These are phyloP conservation scores for Chrysomallon squamiferum DNA, from an alignment of 1,140 invertebrate species.

Conservation along the genomic window DNA sequence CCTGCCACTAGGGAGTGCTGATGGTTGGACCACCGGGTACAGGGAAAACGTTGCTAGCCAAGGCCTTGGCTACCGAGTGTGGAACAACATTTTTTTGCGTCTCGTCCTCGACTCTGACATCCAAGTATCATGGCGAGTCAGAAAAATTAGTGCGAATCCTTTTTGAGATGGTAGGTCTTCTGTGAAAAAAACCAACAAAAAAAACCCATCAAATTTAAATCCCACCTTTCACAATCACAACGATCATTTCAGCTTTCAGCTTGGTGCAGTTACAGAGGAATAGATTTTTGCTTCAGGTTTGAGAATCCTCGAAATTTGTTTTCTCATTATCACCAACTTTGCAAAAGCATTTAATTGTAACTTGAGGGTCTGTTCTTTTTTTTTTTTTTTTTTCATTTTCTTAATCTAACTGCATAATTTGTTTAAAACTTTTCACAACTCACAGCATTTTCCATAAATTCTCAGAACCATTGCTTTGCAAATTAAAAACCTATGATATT, in stretches of 20 bases:
- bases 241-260: too few relatives aligned
- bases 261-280: too few relatives aligned
- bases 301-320: too few relatives aligned
- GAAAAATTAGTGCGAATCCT: slow-evolving; percentile 97
- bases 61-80: slow-evolving; percentile 99
- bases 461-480: not conserved
- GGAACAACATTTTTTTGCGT: slow-evolving; percentile 99
- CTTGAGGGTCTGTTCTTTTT: too few relatives aligned
- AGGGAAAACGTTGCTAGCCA: slow-evolving; percentile 99
- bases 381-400: too few relatives aligned
- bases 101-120: slow-evolving; percentile 94
- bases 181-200: not conserved
- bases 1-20: slow-evolving; percentile 76
- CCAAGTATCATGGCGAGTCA: slow-evolving; percentile 98
- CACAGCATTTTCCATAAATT: not conserved
- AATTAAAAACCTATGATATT: not conserved
- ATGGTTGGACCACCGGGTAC: slow-evolving; percentile 99
- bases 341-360: too few relatives aligned
- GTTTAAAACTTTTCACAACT: too few relatives aligned
- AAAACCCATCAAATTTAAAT: not conserved
- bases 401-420: too few relatives aligned
- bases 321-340: too few relatives aligned
- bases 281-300: too few relatives aligned
- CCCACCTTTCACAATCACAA: not conserved
- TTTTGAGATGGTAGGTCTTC: slow-evolving; percentile 90